phyloP scores from a whole-genome alignment of 2,113 vertebrate species.

The Pao palembangensis region DNA sequence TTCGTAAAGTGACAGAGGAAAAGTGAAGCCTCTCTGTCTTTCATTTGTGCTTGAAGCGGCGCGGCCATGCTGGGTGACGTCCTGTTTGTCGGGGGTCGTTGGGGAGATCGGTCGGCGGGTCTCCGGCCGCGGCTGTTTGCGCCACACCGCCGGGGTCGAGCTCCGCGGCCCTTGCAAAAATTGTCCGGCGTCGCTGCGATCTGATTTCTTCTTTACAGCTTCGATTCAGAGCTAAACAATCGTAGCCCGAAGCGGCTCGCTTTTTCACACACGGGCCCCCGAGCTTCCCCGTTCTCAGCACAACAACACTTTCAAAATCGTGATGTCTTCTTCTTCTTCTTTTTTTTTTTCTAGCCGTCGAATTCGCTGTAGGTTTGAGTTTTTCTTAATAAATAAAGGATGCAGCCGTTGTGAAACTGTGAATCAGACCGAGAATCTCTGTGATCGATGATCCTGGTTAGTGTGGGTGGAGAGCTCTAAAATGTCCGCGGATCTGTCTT shows the following conservation, averaged over 20 bases:
- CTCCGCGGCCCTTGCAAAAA: constrained; percentile 46
- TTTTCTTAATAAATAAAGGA: constrained; percentile 54
- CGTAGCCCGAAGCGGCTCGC: constrained; percentile 16
- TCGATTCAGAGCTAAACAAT: constrained; percentile 37
- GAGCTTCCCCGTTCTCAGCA: not conserved
- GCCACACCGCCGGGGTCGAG: constrained; percentile 14
- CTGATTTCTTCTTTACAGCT: constrained; percentile 20
- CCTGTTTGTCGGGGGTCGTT: constrained; percentile 18
- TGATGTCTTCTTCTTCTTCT: not conserved
- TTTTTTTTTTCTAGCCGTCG: too few relatives aligned
- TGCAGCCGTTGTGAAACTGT: constrained; percentile 59
- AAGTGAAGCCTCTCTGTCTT: constrained; percentile 28
- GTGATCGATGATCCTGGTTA: constrained; percentile 52
- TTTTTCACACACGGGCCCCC: constrained; percentile 27
- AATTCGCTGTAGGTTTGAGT: constrained; percentile 24
- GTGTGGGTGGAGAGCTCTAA: not conserved
- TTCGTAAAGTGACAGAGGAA: constrained; percentile 40
- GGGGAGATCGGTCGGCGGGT: too few relatives aligned
- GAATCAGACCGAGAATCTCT: constrained; percentile 54
- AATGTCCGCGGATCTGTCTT: not conserved
- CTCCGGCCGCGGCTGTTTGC: not conserved
- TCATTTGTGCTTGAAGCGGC: constrained; percentile 24
- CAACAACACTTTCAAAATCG: too few relatives aligned
- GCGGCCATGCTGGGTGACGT: constrained; percentile 32
- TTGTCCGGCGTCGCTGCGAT: constrained; percentile 41